Evolutionary conservation across 2,888 invertebrate species (phyloP), one percentile per base, ranked within the genome.

Genomic region (Mythimna loreyi): DNA sequence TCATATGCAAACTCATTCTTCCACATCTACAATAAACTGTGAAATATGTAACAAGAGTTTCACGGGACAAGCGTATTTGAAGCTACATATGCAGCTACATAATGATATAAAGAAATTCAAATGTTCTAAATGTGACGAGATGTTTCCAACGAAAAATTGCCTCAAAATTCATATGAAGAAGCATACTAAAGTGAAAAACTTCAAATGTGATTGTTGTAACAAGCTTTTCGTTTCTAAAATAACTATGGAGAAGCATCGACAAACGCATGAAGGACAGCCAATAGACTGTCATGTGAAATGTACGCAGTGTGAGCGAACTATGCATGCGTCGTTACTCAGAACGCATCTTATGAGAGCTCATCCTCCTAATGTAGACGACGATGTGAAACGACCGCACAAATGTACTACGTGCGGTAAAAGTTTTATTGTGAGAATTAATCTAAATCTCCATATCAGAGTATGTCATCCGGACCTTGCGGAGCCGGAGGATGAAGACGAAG

Each of bases 111-210:
- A 94, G 76, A 96, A 96, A 79, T 96, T 96, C 56, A 96, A 95
- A 76, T 96, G 96, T 86, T 91, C 92, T 0, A 96, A 96, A 72
- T 96, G 96, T 23, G 96, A 96, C 47, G 95, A 96, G 66, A 94
- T 95, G 94, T 91, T 96, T 47, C 96, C 95, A 0, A 96, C 96
- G 0, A 96, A 96, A 81, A 96, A 95, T 78, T 96, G 96, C 76
- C 83, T 96, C 33, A 96, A 96, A 87, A 89, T 92, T 4, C 96
- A 96, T 81, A 95, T 96, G 96, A 96, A 96, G 66, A 96, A 96
- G 71, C 96, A 96, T 73, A 93, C 95, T 0, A 96, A 96, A 83
- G 94, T 95, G 0, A 96, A 96, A 90, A 96, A 96, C 79, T 95
- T 95, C 71, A 95, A 95, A 80, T 96, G 96, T 53, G 96, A 96